Evolutionary conservation across 2,113 vertebrate species (phyloP), one percentile per base, ranked within the genome.

Genomic region (Prinia subflava): DNA sequence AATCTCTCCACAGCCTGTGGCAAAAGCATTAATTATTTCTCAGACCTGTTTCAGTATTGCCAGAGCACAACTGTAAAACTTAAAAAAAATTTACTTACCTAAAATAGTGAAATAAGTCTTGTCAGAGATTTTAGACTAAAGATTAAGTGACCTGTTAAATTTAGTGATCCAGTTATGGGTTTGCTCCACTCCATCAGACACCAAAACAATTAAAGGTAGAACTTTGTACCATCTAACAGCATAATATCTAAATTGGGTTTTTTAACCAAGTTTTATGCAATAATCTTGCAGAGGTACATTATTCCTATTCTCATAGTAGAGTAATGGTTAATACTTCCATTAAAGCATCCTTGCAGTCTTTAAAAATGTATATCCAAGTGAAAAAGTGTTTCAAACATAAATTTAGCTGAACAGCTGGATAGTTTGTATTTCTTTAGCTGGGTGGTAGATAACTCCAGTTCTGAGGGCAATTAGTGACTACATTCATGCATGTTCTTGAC

Each of bases 221-320:
- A 70, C 39, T 84, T 63, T 56, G 27, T 44, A 3, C 82, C 24
- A 8, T 18, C 47, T 64, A 18, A 42, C 12, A 77, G 22, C 22
- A 23, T 9, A 33, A 39, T 42, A 13, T 19, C 49, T 49, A 62
- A 95, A 87, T 62, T 13, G 12, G 24, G 17, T 31, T 15, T 80
- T 82, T 88, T 33, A 9, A 94, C 35, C 0, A 3, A 75, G 5
- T 93, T 92, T 92, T 49, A 27, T 60, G 56, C 53, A 56, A 62
- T 87, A 62, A 92, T 95, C 92, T 97, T 96, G 83, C 89, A 96
- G 95, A 96, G 94, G 92, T 96, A 76, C 64, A 83, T 93, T 96
- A 82, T 97, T 94, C 94, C 93, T 96, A 93, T 95, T 93, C 11
- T 68, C 8, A 11, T 83, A 23, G 21, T 4, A 47, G n/a, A 57